Evolutionary conservation across 2,888 invertebrate species (phyloP), one percentile per base, ranked within the genome.

Genomic region (Dichetophora obliterata): DNA sequence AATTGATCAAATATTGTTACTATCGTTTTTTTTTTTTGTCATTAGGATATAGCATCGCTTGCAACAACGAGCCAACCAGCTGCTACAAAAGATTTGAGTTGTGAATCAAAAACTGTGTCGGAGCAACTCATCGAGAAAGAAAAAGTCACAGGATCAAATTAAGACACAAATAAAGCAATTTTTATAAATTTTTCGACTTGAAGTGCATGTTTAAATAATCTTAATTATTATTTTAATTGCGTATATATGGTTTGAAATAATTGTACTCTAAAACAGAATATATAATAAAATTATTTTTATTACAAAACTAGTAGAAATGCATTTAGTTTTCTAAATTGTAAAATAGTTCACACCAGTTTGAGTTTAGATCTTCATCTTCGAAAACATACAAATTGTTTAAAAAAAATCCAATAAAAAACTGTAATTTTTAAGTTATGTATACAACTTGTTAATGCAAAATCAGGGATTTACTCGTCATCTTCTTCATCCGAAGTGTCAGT

Each of bases 401-500:
- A 59, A 57, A 74, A 74, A 65, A 54, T 71, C 48, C 19, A 48
- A 61, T 71, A 59, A 48, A 61, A 72, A 72, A 48, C 34, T 72
- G 61, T 65, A 11, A 65, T 34, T 74, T 54, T 34, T 11, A 61
- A 57, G 37, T 74, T 50, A 34, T 74, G 22, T 68, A 24, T 68
- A 43, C 27, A 59, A 59, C 37, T 65, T 37, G 43, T n/a, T 66
- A 16, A 65, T 6, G 50, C 37, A 73, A 16, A 11, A 61, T 43
- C 61, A 24, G 54, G n/a, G 22, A 57, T 63, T 77, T 87, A 87
- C 79, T 85, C 84, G 79, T 84, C 84, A 78, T 92, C 91, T 82
- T 92, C 92, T 82, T 92, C 92, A 65, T 91, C 92, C 82, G 92
- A 92, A 87, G 92, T 91, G 86, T 92, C 92, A 88, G 92, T 92